A percentile compares a stretch with the other conserved stretches of the same genome.
These are phyloP conservation scores for Dolichomitus sp. DNA, from an alignment of 2,888 invertebrate species.

Conservation along the genomic window DNA sequence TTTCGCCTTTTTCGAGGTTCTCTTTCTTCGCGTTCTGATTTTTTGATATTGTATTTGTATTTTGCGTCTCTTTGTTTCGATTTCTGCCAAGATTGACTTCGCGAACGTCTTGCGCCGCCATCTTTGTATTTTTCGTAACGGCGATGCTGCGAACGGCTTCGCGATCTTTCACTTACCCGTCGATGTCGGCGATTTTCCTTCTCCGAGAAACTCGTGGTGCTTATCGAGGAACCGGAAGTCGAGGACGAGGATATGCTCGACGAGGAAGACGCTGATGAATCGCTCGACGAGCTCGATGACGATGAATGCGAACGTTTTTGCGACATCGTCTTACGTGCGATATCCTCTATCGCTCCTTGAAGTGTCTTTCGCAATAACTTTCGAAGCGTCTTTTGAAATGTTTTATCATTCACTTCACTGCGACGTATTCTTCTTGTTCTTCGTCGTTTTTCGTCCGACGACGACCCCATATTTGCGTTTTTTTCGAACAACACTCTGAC, in stretches of 20 bases:
- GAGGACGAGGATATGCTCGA: constrained; percentile 10
- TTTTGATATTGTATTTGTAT: background rate
- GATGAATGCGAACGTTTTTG: constrained; percentile 35
- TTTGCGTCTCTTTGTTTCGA: background rate
- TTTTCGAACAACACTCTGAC: background rate
- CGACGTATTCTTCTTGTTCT: background rate
- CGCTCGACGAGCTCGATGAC: background rate
- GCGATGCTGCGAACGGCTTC: background rate
- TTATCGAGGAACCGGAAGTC: background rate
- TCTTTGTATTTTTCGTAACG: background rate
- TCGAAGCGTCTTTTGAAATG: background rate
- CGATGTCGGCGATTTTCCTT: constrained; percentile 21
- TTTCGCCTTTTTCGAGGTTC: background rate
- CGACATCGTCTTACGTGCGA: background rate
- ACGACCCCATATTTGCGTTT: background rate
- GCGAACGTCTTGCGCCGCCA: background rate
- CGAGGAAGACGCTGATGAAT: background rate
- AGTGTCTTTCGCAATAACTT: too few species aligned
- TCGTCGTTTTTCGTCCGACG: background rate
- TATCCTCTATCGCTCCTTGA: background rate
- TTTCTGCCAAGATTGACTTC: background rate
- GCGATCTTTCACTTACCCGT: background rate
- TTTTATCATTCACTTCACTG: background rate
- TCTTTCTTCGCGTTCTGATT: background rate
- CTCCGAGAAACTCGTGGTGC: background rate